Evolutionary conservation across 2,797 vertebrate genomes (phyloP), one percentile per base, ranked within the genome.

Genomic region (Enteromius paludinosus): DNA sequence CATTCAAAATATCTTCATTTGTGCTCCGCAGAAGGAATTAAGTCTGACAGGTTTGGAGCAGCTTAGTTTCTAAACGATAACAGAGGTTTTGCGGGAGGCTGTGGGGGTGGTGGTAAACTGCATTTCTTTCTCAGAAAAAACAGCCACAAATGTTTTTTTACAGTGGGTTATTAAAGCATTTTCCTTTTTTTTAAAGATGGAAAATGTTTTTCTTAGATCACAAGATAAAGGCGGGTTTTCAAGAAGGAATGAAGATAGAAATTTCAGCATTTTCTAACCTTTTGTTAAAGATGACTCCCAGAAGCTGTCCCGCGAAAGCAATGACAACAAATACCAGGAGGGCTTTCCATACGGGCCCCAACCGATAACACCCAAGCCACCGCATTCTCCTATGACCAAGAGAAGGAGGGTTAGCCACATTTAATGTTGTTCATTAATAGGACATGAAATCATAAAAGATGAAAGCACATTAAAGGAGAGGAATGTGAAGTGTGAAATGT

Each of bases 271-370:
- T 38, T 49, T 86, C 86, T 83, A 85, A 97, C 97, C 95, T 96
- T 86, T 92, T 97, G 85, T 93, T 96, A 89, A 97, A 95, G 87
- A 96, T 94, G 41, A 94, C 92, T 25, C 95, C 96, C 82, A 96
- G 90, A 72, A 98, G 91, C 90, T 98, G 97, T 41, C 96, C 91
- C 0, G 94, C 93, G 82, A 98, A 95, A 38, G 92, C 96, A 0
- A 97, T 92, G 82, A 93, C 94, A 90, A 95, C 92, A 28, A 96
- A 96, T 82, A 96, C 85, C 49, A 96, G 92, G 87, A 97, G 90
- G 2, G 95, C 95, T 69, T 95, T 95, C 92, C 95, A 95, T 87
- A 95, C 89, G 89, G 94, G 92, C 66, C 94, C 93, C 81, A 92
- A 43, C 23, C 93, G 90, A 79, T 91, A 90, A 84, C 94, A 94